A percentile compares a stretch with the other conserved stretches of the same genome.
Conservation (phyloP, 2,888 invertebrate species). For the Aspidiotus destructor region DNA sequence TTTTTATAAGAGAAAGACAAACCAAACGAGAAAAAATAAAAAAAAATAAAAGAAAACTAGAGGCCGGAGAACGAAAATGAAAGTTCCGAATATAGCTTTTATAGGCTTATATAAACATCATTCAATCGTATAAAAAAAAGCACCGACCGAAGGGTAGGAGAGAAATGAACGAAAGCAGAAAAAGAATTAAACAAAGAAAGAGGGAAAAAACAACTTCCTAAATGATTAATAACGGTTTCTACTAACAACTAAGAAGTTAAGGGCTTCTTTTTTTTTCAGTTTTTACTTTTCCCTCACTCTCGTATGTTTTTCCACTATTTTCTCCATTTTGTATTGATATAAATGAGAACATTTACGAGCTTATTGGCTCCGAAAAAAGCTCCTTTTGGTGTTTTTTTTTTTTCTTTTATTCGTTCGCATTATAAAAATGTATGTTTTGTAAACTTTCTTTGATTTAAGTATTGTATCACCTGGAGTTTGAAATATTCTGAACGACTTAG, state of each 20-base stretch:
- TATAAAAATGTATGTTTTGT: too few relatives aligned
- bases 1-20: constrained; percentile 26
- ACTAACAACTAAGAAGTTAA: constrained; percentile 33
- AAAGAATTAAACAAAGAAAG: constrained; percentile 32
- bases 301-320: constrained; percentile 11
- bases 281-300: constrained; percentile 15
- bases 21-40: constrained; percentile 18
- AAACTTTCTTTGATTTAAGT: too few relatives aligned
- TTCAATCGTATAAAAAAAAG: constrained; percentile 30
- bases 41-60: constrained; percentile 5
- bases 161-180: constrained; percentile 26
- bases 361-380: constrained; percentile 32
- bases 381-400: constrained; percentile 26
- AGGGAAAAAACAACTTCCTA: constrained; percentile 32
- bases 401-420: constrained; percentile 5
- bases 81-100: constrained; percentile 28
- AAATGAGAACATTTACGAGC: constrained; percentile 33
- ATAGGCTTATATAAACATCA: constrained; percentile 33
- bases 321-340: constrained; percentile 30
- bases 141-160: constrained; percentile 21
- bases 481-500: too few relatives aligned
- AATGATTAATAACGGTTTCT: constrained; percentile 33
- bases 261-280: constrained; percentile 25
- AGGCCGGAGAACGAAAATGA: not conserved
- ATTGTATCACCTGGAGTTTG: too few relatives aligned